These are phyloP conservation scores for Chloropsis hardwickii DNA, from an alignment of 2,113 vertebrate species.

Conservation along the genomic window DNA sequence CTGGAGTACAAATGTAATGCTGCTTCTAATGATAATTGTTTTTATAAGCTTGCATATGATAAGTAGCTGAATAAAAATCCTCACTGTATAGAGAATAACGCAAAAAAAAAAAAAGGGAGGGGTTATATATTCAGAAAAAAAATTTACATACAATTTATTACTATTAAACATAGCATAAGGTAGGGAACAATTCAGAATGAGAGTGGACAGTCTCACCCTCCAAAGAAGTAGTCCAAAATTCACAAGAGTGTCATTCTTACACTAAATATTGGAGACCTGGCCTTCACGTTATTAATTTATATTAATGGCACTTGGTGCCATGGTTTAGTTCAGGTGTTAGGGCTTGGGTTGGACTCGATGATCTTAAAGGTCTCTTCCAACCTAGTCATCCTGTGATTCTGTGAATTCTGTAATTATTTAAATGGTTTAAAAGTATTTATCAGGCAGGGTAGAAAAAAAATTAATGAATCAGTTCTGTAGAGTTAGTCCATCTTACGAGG, in stretches of 20 bases:
- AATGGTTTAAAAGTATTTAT: slow-evolving; percentile 15
- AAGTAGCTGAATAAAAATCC: neutral
- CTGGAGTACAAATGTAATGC: neutral
- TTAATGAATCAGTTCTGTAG: slow-evolving; percentile 24
- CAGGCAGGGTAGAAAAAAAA: slow-evolving; percentile 44
- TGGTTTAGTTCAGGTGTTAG: too few species aligned
- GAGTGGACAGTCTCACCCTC: neutral
- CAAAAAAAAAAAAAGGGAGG: neutral
- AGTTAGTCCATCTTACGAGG: slow-evolving; percentile 45
- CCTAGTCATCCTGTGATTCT: too few species aligned
- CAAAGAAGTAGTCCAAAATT: neutral
- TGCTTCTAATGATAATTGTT: neutral
- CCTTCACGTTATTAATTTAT: neutral
- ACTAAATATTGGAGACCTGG: neutral
- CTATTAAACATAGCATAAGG: neutral
- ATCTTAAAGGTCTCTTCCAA: too few species aligned
- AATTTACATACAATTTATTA: neutral
- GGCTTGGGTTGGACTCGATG: too few species aligned
- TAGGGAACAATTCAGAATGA: neutral
- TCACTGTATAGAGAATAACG: neutral
- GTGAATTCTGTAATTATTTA: too few species aligned
- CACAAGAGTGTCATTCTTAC: neutral
- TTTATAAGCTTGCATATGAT: neutral
- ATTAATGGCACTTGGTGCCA: too few species aligned
- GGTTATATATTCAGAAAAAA: neutral